Base-by-base conservation (phyloP, 2,888 invertebrate species). In the Aphodius sticticus region DNA sequence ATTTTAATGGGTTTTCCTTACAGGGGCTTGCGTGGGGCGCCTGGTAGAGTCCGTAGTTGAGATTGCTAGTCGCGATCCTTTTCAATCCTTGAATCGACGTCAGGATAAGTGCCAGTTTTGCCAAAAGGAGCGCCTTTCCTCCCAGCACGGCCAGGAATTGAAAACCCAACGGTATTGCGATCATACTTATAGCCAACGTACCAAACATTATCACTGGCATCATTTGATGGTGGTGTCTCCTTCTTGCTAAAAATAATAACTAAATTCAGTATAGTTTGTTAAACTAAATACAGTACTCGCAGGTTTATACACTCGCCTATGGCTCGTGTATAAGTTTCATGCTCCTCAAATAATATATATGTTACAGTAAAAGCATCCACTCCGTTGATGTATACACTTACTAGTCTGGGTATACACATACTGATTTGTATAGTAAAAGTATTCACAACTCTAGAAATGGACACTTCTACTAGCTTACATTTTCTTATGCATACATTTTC, bases 81-180 rank as follows among this genome's bases (percentile, higher is more conserved):
- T 95, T 96, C 7, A 96, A 89, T 14, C 95, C 95, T 87, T 95
- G 95, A 82, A 96, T 95, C 0, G 95, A 95, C 2, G 95, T 94
- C 12, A 96, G 89, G 76, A 96, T 91, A 6, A 96, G 89, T 0
- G 96, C 96, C 93, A 96, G 94, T 90, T 96, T 96, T 2, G 96
- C 95, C 16, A 96, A 89, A 0, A 96, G 88, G 4, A 96, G 88
- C 0, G 96, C 96, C 86, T 96, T 96, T 38, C 96, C 96, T 6
- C 95, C 95, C 1, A 96, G 90, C 0, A 96, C 94, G 0, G 96
- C 95, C 0, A 96, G 90, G 88, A 96, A 94, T 87, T 96, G 96
- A 87, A 96, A 96, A 14, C 96, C 96, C 93, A 96, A 93, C 0
- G 96, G 96, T 14, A 96, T 91, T 0, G 96, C 87, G 4, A 96